A percentile compares a stretch with the other conserved stretches of the same genome.
Evolutionary conservation across 2,113 vertebrate genomes (phyloP).

Genomic region (Mormyrus lacerda): DNA sequence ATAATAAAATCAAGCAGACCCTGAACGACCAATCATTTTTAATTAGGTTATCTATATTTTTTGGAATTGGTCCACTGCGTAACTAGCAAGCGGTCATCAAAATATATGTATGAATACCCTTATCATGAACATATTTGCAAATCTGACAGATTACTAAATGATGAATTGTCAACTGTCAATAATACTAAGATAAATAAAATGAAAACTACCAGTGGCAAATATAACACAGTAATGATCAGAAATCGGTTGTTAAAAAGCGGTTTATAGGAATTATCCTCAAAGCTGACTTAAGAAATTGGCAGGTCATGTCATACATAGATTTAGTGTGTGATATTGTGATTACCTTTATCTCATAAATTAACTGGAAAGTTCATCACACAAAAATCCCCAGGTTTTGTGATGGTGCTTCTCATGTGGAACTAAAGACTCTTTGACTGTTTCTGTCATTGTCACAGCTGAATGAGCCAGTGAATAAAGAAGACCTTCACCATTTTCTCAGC

Average conservation of each 20-base stretch:
- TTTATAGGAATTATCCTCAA: not conserved
- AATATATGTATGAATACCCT: not conserved
- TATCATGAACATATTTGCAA: not conserved
- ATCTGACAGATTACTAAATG: not conserved
- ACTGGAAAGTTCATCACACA: not conserved
- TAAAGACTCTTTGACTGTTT: not conserved
- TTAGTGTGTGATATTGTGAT: not conserved
- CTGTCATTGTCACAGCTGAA: not conserved
- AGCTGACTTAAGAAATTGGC: not conserved
- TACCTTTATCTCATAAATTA: not conserved
- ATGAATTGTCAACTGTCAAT: not conserved
- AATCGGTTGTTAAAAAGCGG: not conserved
- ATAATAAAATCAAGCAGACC: not conserved
- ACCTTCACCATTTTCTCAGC: not conserved
- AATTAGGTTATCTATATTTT: not conserved
- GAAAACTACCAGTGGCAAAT: not conserved
- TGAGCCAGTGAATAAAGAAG: not conserved
- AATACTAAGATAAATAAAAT: not conserved
- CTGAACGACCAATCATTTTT: not conserved
- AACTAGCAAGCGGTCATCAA: not conserved
- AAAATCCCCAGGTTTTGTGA: not conserved
- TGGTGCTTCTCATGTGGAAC: not conserved
- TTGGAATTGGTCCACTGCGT: not conserved
- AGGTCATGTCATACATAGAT: not conserved
- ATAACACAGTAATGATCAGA: not conserved